Evolutionary conservation across 2,113 vertebrate genomes (phyloP), one percentile per base, ranked within the genome.

Genomic region (Lynx canadensis): DNA sequence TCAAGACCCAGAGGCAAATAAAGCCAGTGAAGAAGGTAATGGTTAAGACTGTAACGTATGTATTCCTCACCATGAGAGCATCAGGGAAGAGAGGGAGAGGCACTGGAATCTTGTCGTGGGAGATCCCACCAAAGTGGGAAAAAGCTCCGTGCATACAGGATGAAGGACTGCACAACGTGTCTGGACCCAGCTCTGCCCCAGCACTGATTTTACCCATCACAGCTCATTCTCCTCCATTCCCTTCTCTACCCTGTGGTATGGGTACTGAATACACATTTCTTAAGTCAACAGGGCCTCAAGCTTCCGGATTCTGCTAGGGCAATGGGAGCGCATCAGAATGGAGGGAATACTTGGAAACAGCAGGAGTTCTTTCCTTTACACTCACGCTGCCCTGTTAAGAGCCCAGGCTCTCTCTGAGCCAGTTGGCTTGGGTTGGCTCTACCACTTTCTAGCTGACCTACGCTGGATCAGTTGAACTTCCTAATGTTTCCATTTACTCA

Each of bases 1-100:
- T 69, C 89, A 41, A 89, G 41, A 45, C 68, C 41, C 73, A 81
- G 83, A 94, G 31, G 29, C 66, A 97, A 92, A 69, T 27, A 83
- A 73, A 85, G 29, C 73, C 23, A 66, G 73, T 33, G 48, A 95
- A 50, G 57, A 86, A 76, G 8, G 52, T 38, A 83, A 36, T 83
- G 27, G 7, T 2, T 65, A 55, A 92, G 21, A 0, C n/a, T 31
- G 1, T 25, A 50, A 69, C 31, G 90, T 52, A 41, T 48, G 50
- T 66, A 91, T 36, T 87, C 74, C 69, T 94, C 18, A 23, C 48
- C 21, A 6, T 73, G 68, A 90, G 74, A 92, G 76, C 21, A 69
- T 76, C 55, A 93, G 65, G 89, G 60, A 91, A 90, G 79, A 65
- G 33, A 65, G 36, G 38, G 16, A 50, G 36, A 74, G 36, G 76